Conservation (phyloP, 2,113 vertebrate genomes). For the Hucho hucho region DNA sequence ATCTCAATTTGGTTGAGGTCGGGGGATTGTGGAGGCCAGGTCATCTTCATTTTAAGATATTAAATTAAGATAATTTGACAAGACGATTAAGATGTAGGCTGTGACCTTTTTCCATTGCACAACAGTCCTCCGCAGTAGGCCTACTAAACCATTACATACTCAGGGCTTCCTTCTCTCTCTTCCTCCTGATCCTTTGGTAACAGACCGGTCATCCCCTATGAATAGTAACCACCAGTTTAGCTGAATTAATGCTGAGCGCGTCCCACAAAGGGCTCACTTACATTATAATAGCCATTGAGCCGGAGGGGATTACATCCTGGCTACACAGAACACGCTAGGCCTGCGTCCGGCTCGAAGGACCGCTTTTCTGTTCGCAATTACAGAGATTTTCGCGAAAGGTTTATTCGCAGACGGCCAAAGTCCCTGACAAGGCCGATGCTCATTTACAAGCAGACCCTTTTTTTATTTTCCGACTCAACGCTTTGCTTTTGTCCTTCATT, state of each 20-base stretch:
- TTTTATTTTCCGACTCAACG: background rate
- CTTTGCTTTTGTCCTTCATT: background rate
- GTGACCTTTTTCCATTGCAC: background rate
- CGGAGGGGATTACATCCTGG: slow-evolving; percentile 10
- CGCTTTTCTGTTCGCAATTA: background rate
- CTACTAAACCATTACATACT: background rate
- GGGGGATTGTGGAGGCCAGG: no score
- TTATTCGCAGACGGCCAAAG: background rate
- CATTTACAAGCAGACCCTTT: background rate
- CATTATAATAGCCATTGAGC: slow-evolving; percentile 21
- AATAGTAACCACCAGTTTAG: slow-evolving; percentile 5
- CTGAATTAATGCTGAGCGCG: slow-evolving; percentile 9
- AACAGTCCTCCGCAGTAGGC: background rate
- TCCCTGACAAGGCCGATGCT: slow-evolving; percentile 11
- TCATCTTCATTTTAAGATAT: no score
- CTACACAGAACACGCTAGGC: background rate
- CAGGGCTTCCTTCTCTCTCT: background rate
- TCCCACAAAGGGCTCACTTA: slow-evolving; percentile 5
- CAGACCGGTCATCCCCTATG: background rate
- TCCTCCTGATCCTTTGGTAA: background rate
- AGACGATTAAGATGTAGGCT: background rate
- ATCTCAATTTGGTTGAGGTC: no score
- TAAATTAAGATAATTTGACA: no score
- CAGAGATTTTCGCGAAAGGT: slow-evolving; percentile 10
- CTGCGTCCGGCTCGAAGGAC: background rate